Conservation (phyloP, 1,140 invertebrate species). For the Euwallacea fornicatus region DNA sequence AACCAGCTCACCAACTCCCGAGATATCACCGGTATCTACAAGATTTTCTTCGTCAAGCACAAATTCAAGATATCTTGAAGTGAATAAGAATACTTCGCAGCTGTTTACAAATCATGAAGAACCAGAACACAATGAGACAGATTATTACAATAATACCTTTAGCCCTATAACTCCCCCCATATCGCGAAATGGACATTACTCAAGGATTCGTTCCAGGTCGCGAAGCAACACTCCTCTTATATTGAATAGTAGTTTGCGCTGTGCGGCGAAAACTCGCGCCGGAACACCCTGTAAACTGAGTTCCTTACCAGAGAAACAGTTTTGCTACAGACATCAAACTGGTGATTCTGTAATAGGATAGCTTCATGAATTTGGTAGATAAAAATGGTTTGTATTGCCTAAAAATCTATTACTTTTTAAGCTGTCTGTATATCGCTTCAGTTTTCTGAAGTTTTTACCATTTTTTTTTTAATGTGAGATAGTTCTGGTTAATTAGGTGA, state of each 20-base stretch:
- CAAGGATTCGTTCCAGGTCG: conserved; percentile 33
- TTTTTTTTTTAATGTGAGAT: too few species aligned
- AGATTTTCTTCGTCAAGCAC: neutral
- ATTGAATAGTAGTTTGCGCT: conserved; percentile 40
- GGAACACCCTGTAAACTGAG: conserved; percentile 50
- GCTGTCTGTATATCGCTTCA: too few species aligned
- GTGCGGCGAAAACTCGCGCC: conserved; percentile 46
- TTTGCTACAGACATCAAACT: conserved; percentile 47
- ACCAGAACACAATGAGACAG: conserved; percentile 11
- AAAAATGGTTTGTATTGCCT: too few species aligned
- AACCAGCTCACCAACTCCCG: neutral
- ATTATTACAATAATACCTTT: conserved; percentile 40
- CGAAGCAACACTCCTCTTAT: conserved; percentile 46
- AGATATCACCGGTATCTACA: neutral
- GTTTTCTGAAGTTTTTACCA: too few species aligned
- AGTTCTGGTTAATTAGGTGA: too few species aligned
- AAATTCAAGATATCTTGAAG: neutral
- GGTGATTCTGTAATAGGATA: conserved; percentile 47
- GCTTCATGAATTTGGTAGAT: too few species aligned
- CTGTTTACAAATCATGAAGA: neutral
- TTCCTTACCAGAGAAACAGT: conserved; percentile 44
- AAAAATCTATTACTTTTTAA: too few species aligned
- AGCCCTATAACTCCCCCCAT: conserved; percentile 44
- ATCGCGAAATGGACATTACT: conserved; percentile 44
- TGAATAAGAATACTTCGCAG: neutral